Evolutionary conservation across 2,113 vertebrate genomes (phyloP).

Genomic region (Ceuthmochares aereus): DNA sequence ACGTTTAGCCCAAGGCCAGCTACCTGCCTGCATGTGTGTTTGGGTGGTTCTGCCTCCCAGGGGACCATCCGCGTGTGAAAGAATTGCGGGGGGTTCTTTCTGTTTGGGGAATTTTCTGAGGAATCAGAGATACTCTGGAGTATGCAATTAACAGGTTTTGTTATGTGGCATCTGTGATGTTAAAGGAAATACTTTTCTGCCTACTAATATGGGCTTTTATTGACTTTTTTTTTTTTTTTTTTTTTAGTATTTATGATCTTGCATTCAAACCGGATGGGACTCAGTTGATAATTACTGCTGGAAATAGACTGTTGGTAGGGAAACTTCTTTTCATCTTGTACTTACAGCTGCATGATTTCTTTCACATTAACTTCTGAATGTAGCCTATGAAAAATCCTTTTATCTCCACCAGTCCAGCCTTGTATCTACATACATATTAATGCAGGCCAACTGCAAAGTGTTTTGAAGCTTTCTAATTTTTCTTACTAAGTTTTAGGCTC

Average conservation of each 20-base stretch:
- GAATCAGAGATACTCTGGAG: fast-evolving
- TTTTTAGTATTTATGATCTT: conserved; percentile 90
- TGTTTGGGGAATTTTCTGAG: fast-evolving
- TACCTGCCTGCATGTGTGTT: fast-evolving
- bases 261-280: conserved; percentile 97
- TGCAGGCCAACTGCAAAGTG: neutral
- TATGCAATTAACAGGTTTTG: fast-evolving
- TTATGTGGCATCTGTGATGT: fast-evolving
- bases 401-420: neutral
- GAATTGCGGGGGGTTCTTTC: fast-evolving
- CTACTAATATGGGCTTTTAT: neutral
- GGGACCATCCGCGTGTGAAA: fast-evolving
- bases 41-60: fast-evolving
- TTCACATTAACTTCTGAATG: neutral
- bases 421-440: neutral
- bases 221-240: neutral
- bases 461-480: neutral
- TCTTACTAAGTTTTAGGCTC: neutral
- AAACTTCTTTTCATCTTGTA: neutral
- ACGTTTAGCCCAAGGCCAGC: neutral
- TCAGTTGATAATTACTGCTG: conserved; percentile 95
- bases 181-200: fast-evolving
- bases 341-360: neutral
- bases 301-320: conserved; percentile 92
- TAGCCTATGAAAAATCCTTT: neutral